These are phyloP conservation scores for Sandelia bainsii DNA, from an alignment of 2,797 vertebrate genomes.

Conservation along the genomic window DNA sequence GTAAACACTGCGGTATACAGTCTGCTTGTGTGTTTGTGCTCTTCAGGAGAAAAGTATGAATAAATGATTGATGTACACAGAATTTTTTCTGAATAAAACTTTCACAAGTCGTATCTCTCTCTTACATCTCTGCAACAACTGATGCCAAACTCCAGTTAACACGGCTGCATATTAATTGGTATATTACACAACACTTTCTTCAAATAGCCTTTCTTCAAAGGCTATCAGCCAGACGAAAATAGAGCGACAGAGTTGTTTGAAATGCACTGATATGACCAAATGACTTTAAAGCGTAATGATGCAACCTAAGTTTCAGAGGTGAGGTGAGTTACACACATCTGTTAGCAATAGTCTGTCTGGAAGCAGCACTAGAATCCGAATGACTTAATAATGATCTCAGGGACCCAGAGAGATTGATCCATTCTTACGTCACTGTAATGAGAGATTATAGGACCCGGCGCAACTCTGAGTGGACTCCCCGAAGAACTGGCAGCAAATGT, in stretches of 20 bases:
- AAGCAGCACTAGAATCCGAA: slow-evolving; percentile 51
- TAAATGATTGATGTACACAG: slow-evolving; percentile 35
- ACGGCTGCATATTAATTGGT: slow-evolving; percentile 44
- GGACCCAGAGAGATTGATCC: slow-evolving; percentile 58
- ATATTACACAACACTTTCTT: slow-evolving; percentile 44
- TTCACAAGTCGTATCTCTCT: slow-evolving; percentile 19
- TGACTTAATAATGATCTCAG: slow-evolving; percentile 67
- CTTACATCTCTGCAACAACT: slow-evolving; percentile 33
- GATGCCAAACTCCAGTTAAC: slow-evolving; percentile 36
- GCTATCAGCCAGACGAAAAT: slow-evolving; percentile 31
- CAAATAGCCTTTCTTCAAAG: slow-evolving; percentile 32
- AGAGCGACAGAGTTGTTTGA: slow-evolving; percentile 32
- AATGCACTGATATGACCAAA: slow-evolving; percentile 48
- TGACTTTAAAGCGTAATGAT: slow-evolving; percentile 50
- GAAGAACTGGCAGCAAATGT: slow-evolving; percentile 43
- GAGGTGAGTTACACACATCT: slow-evolving; percentile 43
- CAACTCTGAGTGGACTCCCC: slow-evolving; percentile 46
- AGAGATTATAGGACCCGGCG: slow-evolving; percentile 50
- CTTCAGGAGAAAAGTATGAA: slow-evolving; percentile 21
- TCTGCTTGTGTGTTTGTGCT: neutral
- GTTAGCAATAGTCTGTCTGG: slow-evolving; percentile 32
- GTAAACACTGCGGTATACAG: neutral
- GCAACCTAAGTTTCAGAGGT: slow-evolving; percentile 49
- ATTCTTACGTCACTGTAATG: slow-evolving; percentile 61
- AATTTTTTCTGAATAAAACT: slow-evolving; percentile 33